phyloP scores from a whole-genome alignment of 1,140 invertebrate genomes.

The Drosophila leontia region DNA sequence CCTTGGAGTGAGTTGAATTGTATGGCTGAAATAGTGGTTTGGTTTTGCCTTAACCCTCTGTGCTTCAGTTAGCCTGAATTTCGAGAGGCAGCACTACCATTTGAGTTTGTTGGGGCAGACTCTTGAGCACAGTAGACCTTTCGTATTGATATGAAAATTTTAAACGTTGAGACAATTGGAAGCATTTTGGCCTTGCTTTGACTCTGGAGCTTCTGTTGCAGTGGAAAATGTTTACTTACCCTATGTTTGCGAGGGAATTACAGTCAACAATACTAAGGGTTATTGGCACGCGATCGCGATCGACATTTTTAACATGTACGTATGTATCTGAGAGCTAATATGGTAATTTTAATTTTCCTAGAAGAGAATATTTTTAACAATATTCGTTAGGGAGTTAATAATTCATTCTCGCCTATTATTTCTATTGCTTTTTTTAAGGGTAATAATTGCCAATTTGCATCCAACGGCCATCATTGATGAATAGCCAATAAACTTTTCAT shows the following conservation, averaged over 20 bases:
- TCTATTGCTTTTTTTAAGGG: no score
- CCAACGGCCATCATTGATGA: no score
- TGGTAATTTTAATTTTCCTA: neutral
- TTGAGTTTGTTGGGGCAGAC: conserved; percentile 40
- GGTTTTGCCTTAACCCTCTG: conserved; percentile 14
- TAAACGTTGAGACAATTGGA: conserved; percentile 63
- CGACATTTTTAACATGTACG: neutral
- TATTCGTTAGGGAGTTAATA: neutral
- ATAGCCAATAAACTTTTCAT: neutral
- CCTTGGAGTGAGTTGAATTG: neutral
- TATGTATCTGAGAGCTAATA: neutral
- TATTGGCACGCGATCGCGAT: neutral
- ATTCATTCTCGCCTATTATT: neutral
- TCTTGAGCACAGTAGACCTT: conserved; percentile 9
- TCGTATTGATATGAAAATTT: no score
- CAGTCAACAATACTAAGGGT: neutral
- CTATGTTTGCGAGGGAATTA: neutral
- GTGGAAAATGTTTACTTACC: conserved; percentile 45
- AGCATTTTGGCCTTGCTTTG: conserved; percentile 69
- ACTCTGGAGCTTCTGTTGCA: conserved; percentile 30
- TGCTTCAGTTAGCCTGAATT: conserved; percentile 18
- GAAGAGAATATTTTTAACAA: neutral
- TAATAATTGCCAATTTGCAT: neutral
- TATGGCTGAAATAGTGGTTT: neutral
- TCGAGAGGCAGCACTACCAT: conserved; percentile 50